A percentile compares a stretch with the other conserved stretches of the same genome.
phyloP scores from a whole-genome alignment of 2,888 invertebrate genomes.

The Agriopis marginaria region DNA sequence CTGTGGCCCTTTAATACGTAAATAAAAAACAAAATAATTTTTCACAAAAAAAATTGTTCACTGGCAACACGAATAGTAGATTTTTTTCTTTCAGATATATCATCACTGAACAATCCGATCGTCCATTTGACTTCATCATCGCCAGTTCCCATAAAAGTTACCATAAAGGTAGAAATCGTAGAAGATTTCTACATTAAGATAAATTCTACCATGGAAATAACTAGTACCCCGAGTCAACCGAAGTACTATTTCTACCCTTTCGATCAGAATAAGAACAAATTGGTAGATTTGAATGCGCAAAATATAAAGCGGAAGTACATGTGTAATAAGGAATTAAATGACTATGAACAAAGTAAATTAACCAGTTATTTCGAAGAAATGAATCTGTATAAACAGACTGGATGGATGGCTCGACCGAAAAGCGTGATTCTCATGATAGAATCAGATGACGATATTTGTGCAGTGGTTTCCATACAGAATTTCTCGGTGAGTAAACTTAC shows the following conservation, averaged over 20 bases:
- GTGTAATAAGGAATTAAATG: constrained; percentile 82
- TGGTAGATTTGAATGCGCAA: constrained; percentile 62
- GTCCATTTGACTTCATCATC: constrained; percentile 90
- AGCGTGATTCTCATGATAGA: constrained; percentile 88
- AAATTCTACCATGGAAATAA: constrained; percentile 73
- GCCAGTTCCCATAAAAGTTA: constrained; percentile 83
- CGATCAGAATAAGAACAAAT: constrained; percentile 63
- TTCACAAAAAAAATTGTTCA: constrained; percentile 6
- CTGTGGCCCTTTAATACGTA: constrained; percentile 81
- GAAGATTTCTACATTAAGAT: constrained; percentile 86
- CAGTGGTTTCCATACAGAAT: constrained; percentile 93
- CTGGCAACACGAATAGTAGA: constrained; percentile 33
- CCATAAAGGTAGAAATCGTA: constrained; percentile 86
- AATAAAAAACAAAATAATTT: constrained; percentile 55
- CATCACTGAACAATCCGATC: constrained; percentile 83
- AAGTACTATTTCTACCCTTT: constrained; percentile 86
- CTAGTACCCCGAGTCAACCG: constrained; percentile 79
- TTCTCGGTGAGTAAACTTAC: constrained; percentile 84
- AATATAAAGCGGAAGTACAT: constrained; percentile 78
- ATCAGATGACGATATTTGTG: constrained; percentile 89
- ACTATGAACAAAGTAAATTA: constrained; percentile 50
- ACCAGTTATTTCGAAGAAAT: constrained; percentile 52
- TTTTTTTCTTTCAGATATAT: constrained; percentile 64
- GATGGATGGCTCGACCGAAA: constrained; percentile 73
- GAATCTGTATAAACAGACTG: constrained; percentile 51